phyloP scores from a whole-genome alignment of 2,888 invertebrate species.

The Orthosia gracilis region DNA sequence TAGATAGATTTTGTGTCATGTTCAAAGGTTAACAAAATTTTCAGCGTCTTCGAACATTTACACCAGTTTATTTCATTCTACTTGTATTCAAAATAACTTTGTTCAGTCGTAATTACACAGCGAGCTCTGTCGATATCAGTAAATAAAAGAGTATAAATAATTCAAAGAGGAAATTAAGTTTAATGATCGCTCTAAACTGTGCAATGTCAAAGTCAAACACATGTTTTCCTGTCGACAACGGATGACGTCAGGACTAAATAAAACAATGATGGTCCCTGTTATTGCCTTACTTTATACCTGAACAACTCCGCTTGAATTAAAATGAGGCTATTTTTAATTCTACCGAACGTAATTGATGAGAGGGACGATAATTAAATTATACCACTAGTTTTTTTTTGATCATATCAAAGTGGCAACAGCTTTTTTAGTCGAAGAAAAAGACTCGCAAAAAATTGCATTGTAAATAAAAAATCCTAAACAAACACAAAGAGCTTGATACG shows the following conservation, averaged over 20 bases:
- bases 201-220: constrained; percentile 76
- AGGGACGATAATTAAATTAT: constrained; percentile 22
- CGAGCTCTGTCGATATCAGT: constrained; percentile 64
- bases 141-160: constrained; percentile 73
- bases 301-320: constrained; percentile 33
- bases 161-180: constrained; percentile 72
- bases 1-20: constrained; percentile 55
- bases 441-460: constrained; percentile 3
- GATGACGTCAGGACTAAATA: constrained; percentile 71
- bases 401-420: neutral
- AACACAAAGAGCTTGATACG: constrained; percentile 15
- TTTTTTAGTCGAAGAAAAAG: neutral
- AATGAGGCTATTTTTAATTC: constrained; percentile 35
- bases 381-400: neutral
- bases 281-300: constrained; percentile 56
- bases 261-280: constrained; percentile 67
- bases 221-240: constrained; percentile 66
- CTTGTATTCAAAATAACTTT: constrained; percentile 29
- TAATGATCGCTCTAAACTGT: constrained; percentile 74
- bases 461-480: constrained; percentile 12
- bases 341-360: constrained; percentile 34
- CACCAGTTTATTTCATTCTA: constrained; percentile 46
- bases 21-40: constrained; percentile 50
- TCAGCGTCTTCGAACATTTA: constrained; percentile 44
- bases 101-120: constrained; percentile 60